Evolutionary conservation across 2,888 invertebrate genomes (phyloP).

Genomic region (Synanthedon formicaeformis): DNA sequence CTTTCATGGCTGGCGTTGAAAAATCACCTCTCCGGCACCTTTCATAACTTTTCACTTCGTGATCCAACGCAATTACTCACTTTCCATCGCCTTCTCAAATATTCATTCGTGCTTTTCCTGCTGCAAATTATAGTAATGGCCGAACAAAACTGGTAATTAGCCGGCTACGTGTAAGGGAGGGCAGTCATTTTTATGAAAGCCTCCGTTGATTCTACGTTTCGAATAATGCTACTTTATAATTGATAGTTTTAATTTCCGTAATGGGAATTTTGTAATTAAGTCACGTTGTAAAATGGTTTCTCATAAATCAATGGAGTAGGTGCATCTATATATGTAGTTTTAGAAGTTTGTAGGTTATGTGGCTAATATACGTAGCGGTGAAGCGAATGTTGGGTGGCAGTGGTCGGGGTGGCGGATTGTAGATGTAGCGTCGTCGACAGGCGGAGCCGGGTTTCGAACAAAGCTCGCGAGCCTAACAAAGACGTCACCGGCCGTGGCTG

Average conservation of each 20-base stretch:
- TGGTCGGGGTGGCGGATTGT: slow-evolving; percentile 21
- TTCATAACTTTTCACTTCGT: slow-evolving; percentile 71
- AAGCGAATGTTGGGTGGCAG: slow-evolving; percentile 4
- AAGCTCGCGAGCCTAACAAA: slow-evolving; percentile 64
- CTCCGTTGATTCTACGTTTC: slow-evolving; percentile 12
- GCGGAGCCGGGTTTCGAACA: slow-evolving; percentile 56
- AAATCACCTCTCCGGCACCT: slow-evolving; percentile 61
- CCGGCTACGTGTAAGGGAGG: slow-evolving; percentile 33
- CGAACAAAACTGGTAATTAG: slow-evolving; percentile 63
- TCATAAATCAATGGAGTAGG: too few species aligned
- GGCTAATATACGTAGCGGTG: neutral
- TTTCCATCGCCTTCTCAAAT: slow-evolving; percentile 68
- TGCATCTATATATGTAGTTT: too few species aligned
- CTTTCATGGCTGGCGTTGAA: slow-evolving; percentile 50
- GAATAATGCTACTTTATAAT: slow-evolving; percentile 23
- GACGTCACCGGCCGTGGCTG: slow-evolving; percentile 69
- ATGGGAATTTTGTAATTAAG: slow-evolving; percentile 13
- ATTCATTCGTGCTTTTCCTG: slow-evolving; percentile 66
- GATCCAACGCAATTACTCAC: slow-evolving; percentile 67
- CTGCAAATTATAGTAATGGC: slow-evolving; percentile 65
- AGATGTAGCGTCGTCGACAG: slow-evolving; percentile 48
- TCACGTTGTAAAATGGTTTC: neutral
- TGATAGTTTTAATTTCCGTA: slow-evolving; percentile 30
- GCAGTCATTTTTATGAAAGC: slow-evolving; percentile 35
- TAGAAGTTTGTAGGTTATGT: neutral